Evolutionary conservation across 2,888 invertebrate species (phyloP).

Genomic region (Carcina quercana): DNA sequence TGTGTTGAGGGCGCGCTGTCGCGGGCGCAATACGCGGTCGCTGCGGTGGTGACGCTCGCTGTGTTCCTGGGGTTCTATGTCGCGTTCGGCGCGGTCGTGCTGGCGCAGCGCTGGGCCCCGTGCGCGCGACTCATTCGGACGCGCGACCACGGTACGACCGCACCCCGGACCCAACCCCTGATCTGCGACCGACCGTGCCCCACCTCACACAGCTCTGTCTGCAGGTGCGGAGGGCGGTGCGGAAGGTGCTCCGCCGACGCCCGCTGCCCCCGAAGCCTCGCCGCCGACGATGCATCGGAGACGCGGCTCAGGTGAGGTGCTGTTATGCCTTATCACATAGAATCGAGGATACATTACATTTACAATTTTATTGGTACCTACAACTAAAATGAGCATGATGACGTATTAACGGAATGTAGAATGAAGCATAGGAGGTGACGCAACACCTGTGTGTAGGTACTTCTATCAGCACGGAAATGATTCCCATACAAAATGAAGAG

Average conservation of each 20-base stretch:
- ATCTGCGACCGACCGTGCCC: background rate
- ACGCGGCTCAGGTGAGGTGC: conserved; percentile 34
- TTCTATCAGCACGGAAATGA: no score
- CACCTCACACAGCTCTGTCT: background rate
- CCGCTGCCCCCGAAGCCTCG: conserved; percentile 12
- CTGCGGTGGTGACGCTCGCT: conserved; percentile 32
- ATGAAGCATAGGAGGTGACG: no score
- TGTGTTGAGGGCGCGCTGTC: conserved; percentile 40
- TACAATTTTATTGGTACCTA: no score
- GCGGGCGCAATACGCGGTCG: conserved; percentile 43
- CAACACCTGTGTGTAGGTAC: no score
- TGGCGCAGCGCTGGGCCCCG: conserved; percentile 47
- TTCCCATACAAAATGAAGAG: no score
- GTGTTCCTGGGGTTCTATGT: conserved; percentile 48
- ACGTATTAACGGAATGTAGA: no score
- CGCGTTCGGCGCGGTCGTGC: conserved; percentile 41
- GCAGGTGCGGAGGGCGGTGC: conserved; percentile 19
- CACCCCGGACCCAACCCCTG: background rate
- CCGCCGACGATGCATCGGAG: conserved; percentile 24
- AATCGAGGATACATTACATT: no score
- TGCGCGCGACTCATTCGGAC: conserved; percentile 37
- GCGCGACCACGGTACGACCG: background rate
- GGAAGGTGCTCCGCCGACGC: conserved; percentile 18
- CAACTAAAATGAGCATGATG: no score
- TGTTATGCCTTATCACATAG: no score